A percentile compares a stretch with the other conserved stretches of the same genome.
Evolutionary conservation across 2,797 vertebrate species (phyloP).

Genomic region (Schizopygopsis malacanthus): DNA sequence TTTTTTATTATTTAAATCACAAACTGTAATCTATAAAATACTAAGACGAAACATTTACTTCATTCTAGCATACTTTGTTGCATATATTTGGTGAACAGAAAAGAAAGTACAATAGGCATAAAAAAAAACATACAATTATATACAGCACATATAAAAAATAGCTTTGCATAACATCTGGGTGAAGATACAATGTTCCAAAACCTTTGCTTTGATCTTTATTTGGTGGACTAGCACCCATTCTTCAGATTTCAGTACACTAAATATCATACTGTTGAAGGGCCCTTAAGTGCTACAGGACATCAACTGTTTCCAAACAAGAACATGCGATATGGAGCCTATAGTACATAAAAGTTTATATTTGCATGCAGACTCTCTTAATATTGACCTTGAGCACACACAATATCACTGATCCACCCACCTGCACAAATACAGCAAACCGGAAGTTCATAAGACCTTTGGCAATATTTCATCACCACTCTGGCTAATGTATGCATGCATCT

Average conservation of each 20-base stretch:
- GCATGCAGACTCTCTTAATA: slow-evolving; percentile 14
- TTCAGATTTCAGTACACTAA: slow-evolving; percentile 23
- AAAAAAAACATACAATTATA: slow-evolving; percentile 66
- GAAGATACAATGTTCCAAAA: slow-evolving; percentile 56
- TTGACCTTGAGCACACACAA: slow-evolving; percentile 36
- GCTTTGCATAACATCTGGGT: slow-evolving; percentile 65
- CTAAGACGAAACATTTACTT: slow-evolving; percentile 74
- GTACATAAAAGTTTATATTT: slow-evolving; percentile 11
- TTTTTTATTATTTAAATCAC: slow-evolving; percentile 65
- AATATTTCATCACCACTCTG: slow-evolving; percentile 17
- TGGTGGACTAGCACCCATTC: slow-evolving; percentile 23
- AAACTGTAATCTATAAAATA: slow-evolving; percentile 70
- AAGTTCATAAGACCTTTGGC: slow-evolving; percentile 12
- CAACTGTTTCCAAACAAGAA: neutral
- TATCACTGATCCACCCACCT: slow-evolving; percentile 41
- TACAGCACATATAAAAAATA: slow-evolving; percentile 71
- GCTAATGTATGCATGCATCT: slow-evolving; percentile 15
- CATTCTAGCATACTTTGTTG: slow-evolving; percentile 69
- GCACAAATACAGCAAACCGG: slow-evolving; percentile 14
- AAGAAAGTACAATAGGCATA: slow-evolving; percentile 66
- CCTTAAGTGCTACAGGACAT: slow-evolving; percentile 55
- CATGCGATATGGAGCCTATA: neutral
- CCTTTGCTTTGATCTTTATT: slow-evolving; percentile 44
- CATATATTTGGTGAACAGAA: slow-evolving; percentile 76
- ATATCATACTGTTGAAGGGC: slow-evolving; percentile 31